A percentile compares a stretch with the other conserved stretches of the same genome.
Conservation (phyloP, 2,113 vertebrate genomes). For the Pyxicephalus adspersus region DNA sequence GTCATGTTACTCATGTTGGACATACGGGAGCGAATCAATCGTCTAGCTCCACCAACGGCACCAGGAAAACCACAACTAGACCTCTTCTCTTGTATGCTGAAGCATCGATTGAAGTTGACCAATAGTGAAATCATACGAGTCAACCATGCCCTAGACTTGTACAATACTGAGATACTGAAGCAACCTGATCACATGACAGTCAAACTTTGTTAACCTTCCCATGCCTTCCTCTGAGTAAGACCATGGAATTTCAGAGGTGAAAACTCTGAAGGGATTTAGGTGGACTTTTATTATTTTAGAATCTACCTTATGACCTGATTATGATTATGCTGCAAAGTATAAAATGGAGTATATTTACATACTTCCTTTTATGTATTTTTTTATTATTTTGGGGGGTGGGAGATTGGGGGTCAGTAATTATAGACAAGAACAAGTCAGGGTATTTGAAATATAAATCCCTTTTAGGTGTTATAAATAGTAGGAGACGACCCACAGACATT, state of each 20-base stretch:
- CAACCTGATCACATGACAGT: constrained; percentile 97
- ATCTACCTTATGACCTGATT: constrained; percentile 43
- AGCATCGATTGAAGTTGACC: constrained; percentile 96
- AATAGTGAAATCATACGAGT: constrained; percentile 98
- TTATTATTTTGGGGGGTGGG: not conserved
- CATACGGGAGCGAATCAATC: constrained; percentile 97
- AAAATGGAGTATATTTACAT: constrained; percentile 44
- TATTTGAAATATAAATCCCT: not conserved
- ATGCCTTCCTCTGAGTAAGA: constrained; percentile 23
- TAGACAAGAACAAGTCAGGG: not conserved
- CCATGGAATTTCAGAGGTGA: constrained; percentile 20
- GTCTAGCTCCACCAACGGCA: constrained; percentile 92
- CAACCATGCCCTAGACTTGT: constrained; percentile 97
- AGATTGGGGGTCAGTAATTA: not conserved
- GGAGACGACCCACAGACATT: not conserved
- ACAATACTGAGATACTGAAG: constrained; percentile 98
- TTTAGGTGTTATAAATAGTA: not conserved
- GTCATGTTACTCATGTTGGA: constrained; percentile 97
- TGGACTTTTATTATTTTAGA: constrained; percentile 36
- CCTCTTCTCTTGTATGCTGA: constrained; percentile 99
- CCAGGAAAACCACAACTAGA: constrained; percentile 96
- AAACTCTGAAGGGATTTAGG: constrained; percentile 30
- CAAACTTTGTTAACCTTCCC: constrained; percentile 90
- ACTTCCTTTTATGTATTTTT: constrained; percentile 31
- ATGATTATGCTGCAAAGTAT: constrained; percentile 40